Evolutionary conservation across 1,140 invertebrate genomes (phyloP), one percentile per base, ranked within the genome.

Genomic region (Nasonia vitripennis): DNA sequence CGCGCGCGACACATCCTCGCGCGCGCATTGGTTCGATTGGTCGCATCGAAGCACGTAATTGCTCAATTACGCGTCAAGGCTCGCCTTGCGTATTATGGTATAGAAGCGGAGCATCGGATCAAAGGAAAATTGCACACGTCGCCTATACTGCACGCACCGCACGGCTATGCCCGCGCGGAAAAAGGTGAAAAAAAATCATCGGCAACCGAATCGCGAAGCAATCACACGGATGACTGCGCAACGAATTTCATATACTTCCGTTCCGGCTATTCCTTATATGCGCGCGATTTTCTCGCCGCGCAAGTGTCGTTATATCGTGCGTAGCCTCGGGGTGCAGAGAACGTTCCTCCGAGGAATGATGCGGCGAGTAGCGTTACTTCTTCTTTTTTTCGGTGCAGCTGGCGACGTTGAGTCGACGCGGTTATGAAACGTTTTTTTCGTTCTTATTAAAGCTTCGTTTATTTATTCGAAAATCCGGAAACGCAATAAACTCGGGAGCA

Each of bases 201-300:
- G 37, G n/a, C 23, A 71, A 70, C n/a, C 23, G 45, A 84, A 79
- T 79, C 14, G 41, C 51, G 51, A 71, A 78, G 83, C 41, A 84
- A 79, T 79, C 31, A 51, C 62, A 3, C 31, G 34, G 67, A 6
- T 70, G 75, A 84, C 45, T 78, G 73, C 41, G n/a, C 23, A 45
- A 14, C 78, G 37, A 80, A 70, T 70, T 45, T 62, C 20, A 62
- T n/a, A 62, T n/a, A 62, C 9, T 55, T 20, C 55, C 34, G 27
- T 37, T 10, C 34, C 37, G 23, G 12, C 12, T 34, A 62, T 70
- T 80, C 34, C n/a, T 45, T 23, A 70, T 23, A 7, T n/a, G 17
- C 17, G 17, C 17, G 20, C 17, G 55, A 62, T 62, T n/a, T n/a
- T 62, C 55, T 62, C 55, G 55, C 6, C 6, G 17, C 20, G 20